Evolutionary conservation across 2,113 vertebrate genomes (phyloP), one percentile per base, ranked within the genome.

Genomic region (Coptodon rendalli): DNA sequence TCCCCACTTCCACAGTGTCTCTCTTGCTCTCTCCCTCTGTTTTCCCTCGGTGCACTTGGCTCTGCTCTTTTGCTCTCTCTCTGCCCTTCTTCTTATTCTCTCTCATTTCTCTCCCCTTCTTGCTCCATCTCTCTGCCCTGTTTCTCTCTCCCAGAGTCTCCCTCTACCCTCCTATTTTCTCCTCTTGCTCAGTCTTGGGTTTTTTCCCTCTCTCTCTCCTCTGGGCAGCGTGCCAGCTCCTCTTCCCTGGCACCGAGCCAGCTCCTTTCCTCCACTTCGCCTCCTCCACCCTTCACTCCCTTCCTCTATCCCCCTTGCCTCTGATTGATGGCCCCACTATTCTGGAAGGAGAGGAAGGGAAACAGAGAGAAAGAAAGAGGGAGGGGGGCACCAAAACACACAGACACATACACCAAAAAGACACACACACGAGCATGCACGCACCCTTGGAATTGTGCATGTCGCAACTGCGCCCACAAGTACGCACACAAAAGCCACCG

Each of bases 321-420:
- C 93, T 96, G 95, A 96, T 96, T 96, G 96, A 96, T 97, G 95
- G 95, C 92, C 95, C 93, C 94, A 94, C 94, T 92, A 95, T 95
- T 96, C 86, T 92, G 93, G 91, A 94, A 95, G 90, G 93, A 93
- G 89, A 94, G 92, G 94, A 95, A 94, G 92, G 86, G 92, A 94
- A 79, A 92, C 87, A 89, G 91, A 91, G 13, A 54, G 71, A 73
- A 71, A 82, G 76, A 83, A 56, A 52, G 73, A 43, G 79, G 81
- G 80, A 85, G 87, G 71, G 68, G 81, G 87, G 85, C 78, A 91
- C 87, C 78, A 92, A 90, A 88, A 83, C 56, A 87, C 84, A 87
- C 87, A 89, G 78, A 91, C 84, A 81, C 71, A 71, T 79, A 85
- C 78, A 88, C 84, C 71, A 81, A 79, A 82, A 84, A 3, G 27